Percentiles rank a stretch among this genome's conserved stretches.
phyloP scores from a whole-genome alignment of 1,140 invertebrate species.

The Drosophila guanche region DNA sequence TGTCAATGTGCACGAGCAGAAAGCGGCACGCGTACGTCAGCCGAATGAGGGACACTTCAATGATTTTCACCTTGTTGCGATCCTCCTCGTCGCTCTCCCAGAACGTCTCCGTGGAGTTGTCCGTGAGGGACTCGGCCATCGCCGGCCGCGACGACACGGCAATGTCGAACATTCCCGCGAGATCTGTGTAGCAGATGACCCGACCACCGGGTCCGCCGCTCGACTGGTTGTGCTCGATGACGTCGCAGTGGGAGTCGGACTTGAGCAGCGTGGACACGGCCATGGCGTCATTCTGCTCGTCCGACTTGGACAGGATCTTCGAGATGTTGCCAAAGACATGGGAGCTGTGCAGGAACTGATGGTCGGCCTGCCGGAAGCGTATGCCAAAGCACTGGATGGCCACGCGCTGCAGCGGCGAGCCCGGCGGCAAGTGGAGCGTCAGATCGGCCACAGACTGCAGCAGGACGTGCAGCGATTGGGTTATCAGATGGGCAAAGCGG shows the following conservation, averaged over 20 bases:
- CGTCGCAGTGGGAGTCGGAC: constrained; percentile 49
- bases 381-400: constrained; percentile 97
- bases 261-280: constrained; percentile 60
- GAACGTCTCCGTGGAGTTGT: constrained; percentile 98
- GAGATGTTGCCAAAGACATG: constrained; percentile 98
- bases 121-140: constrained; percentile 95
- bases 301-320: constrained; percentile 96
- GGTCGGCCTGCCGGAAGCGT: constrained; percentile 93
- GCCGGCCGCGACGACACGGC: constrained; percentile 96
- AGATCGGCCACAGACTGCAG: constrained; percentile 96
- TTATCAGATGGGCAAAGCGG: constrained; percentile 90
- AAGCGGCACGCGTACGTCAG: constrained; percentile 83
- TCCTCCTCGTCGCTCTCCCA: constrained; percentile 99
- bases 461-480: constrained; percentile 93
- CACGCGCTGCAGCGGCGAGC: constrained; percentile 94
- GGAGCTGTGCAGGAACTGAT: constrained; percentile 95
- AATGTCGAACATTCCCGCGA: constrained; percentile 79
- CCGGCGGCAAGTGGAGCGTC: constrained; percentile 94
- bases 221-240: constrained; percentile 53
- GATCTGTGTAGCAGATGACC: constrained; percentile 67
- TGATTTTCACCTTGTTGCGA: constrained; percentile 93
- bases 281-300: constrained; percentile 88
- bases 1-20: constrained; percentile 95
- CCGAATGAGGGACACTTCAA: constrained; percentile 85
- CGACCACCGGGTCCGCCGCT: constrained; percentile 53